Evolutionary conservation across 2,888 invertebrate species (phyloP), one percentile per base, ranked within the genome.

Genomic region (Eubasilissa splendida): DNA sequence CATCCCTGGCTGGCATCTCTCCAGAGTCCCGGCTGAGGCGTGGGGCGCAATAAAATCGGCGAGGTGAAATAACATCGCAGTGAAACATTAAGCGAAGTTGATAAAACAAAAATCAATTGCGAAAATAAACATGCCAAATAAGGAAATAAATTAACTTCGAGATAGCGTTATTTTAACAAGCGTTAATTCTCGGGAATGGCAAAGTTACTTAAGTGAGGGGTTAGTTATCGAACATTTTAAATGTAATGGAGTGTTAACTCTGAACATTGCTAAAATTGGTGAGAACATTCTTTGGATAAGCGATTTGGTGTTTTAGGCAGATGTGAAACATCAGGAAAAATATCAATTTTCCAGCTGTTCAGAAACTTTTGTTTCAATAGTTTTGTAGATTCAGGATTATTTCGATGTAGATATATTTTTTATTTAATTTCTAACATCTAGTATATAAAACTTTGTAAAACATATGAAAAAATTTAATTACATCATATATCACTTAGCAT

Each of bases 21-120:
- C 63, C 1, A 33, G n/a, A 33, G 42, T 33, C 12, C 63, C 63
- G 33, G 33, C 31, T 33, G 33, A 12, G 12, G 63, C 63, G 63
- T 63, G 63, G 63, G 42, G 63, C 2, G 63, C 63, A 33, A 63
- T 63, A 33, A 33, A 68, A 68, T 52, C 50, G 53, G 68, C 4
- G 42, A 76, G 63, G 63, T 66, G 66, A 79, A 79, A 79, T 58
- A 79, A 73, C 54, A 33, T 65, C 54, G 42, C 54, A 22, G 65
- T 56, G 68, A 50, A 70, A 79, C 74, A 74, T 75, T 74, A 75
- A 79, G 79, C 58, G 76, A 31, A 76, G 53, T 76, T 76, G 80
- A 80, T 80, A 80, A 79, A 76, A 68, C 22, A 33, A 52, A 60
- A 65, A 76, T 76, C 63, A 54, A 63, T 65, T 42, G 76, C 53